phyloP scores from a whole-genome alignment of 2,797 vertebrate genomes.

The Allobates femoralis region DNA sequence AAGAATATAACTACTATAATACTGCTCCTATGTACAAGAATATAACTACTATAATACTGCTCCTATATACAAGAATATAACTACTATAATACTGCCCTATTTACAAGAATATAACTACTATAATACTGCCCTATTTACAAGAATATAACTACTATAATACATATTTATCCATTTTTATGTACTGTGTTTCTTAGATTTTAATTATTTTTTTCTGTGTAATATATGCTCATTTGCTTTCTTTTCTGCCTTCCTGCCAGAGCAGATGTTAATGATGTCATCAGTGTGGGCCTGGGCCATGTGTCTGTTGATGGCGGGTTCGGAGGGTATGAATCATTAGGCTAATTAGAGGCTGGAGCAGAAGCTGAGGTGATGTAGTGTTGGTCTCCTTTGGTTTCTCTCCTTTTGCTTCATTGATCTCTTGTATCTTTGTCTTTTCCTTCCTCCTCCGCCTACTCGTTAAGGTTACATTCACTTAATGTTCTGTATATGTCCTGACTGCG shows the following conservation, averaged over 20 bases:
- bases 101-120: conserved; percentile 7
- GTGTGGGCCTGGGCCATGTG: conserved; percentile 8
- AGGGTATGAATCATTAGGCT: conserved; percentile 55
- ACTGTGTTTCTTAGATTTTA: background rate
- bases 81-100: conserved; percentile 16
- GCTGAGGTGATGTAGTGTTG: conserved; percentile 36
- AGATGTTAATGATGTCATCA: conserved; percentile 56
- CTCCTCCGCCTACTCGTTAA: conserved; percentile 47
- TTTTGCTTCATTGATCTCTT: conserved; percentile 54
- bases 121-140: background rate
- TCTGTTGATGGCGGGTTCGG: conserved; percentile 19
- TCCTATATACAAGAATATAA: background rate
- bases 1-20: conserved; percentile 15
- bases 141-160: conserved; percentile 1
- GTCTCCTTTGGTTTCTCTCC: conserved; percentile 45
- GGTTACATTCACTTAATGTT: conserved; percentile 38
- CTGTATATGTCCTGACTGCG: background rate
- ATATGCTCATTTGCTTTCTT: background rate
- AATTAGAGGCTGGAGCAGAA: conserved; percentile 37
- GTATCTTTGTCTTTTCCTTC: conserved; percentile 36
- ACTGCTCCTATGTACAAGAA: conserved; percentile 1
- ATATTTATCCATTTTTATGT: no score
- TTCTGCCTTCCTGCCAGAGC: background rate
- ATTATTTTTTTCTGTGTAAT: background rate
- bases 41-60: conserved; percentile 17